Evolutionary conservation across 2,888 invertebrate genomes (phyloP).

Genomic region (Calameuta idolon): DNA sequence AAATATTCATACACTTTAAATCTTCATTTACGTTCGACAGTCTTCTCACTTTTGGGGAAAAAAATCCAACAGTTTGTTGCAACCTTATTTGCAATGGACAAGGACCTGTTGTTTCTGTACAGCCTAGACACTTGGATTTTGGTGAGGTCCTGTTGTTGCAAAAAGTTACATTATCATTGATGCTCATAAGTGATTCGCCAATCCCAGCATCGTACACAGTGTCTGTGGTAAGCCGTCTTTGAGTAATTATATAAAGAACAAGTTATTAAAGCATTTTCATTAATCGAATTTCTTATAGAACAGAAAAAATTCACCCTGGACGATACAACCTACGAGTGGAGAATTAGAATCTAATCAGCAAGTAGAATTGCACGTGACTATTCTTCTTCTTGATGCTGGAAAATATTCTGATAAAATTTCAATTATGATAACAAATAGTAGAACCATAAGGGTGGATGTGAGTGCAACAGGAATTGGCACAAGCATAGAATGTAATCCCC

Average conservation of each 20-base stretch:
- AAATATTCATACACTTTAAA: neutral
- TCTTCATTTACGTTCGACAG: slow-evolving; percentile 28
- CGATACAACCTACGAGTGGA: slow-evolving; percentile 45
- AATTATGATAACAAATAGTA: slow-evolving; percentile 63
- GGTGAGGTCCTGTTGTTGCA: slow-evolving; percentile 73
- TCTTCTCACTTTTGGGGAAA: slow-evolving; percentile 66
- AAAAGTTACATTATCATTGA: slow-evolving; percentile 68
- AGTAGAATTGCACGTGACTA: slow-evolving; percentile 49
- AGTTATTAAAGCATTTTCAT: neutral
- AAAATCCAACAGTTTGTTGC: slow-evolving; percentile 61
- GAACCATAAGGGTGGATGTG: slow-evolving; percentile 67
- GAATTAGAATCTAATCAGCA: slow-evolving; percentile 55
- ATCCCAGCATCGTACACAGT: slow-evolving; percentile 73
- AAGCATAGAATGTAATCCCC: slow-evolving; percentile 74
- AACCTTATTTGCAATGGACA: slow-evolving; percentile 71
- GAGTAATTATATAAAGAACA: neutral
- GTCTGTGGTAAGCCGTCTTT: slow-evolving; percentile 57
- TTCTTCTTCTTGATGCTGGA: slow-evolving; percentile 60
- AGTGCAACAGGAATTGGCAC: slow-evolving; percentile 75
- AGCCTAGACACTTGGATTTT: slow-evolving; percentile 74
- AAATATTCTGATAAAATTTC: slow-evolving; percentile 57
- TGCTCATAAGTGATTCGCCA: slow-evolving; percentile 78
- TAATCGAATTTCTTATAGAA: slow-evolving; percentile 28
- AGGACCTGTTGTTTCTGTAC: slow-evolving; percentile 76
- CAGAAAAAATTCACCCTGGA: slow-evolving; percentile 42